phyloP scores from a whole-genome alignment of 2,113 vertebrate species.

The Eubucco bourcierii region DNA sequence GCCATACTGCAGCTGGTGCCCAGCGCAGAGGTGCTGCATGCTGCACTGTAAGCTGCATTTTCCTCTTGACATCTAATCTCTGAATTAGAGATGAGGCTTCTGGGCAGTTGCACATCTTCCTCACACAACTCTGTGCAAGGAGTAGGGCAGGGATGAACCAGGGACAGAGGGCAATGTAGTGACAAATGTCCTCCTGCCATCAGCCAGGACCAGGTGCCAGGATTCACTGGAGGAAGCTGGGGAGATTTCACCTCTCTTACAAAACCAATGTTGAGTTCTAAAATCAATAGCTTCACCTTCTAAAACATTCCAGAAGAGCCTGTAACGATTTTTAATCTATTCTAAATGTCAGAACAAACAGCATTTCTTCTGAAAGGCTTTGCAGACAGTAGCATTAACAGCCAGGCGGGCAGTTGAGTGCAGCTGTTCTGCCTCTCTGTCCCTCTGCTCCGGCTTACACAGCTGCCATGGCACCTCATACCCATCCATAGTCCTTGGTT shows the following conservation, averaged over 20 bases:
- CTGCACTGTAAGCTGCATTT: too few relatives aligned
- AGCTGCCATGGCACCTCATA: not conserved
- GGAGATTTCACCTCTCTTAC: not conserved
- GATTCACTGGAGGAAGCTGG: not conserved
- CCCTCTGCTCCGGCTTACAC: not conserved
- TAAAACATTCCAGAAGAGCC: slow-evolving; percentile 64
- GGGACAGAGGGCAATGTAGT: fast-evolving
- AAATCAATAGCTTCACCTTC: slow-evolving; percentile 69
- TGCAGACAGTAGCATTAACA: not conserved
- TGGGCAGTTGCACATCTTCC: not conserved
- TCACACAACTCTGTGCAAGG: not conserved
- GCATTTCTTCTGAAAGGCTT: slow-evolving; percentile 9
- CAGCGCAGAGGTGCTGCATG: too few relatives aligned
- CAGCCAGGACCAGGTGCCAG: not conserved
- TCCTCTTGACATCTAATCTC: too few relatives aligned
- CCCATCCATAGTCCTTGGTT: not conserved
- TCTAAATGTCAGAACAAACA: slow-evolving; percentile 72
- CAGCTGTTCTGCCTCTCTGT: not conserved
- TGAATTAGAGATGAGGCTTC: not conserved
- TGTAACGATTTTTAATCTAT: slow-evolving; percentile 66
- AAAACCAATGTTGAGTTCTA: slow-evolving; percentile 55
- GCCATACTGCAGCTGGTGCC: too few relatives aligned
- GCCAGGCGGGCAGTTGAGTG: not conserved
- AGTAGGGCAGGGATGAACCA: not conserved
- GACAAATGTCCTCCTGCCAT: not conserved